phyloP scores from a whole-genome alignment of 2,888 invertebrate species.

The Drosophila kambysellisi region DNA sequence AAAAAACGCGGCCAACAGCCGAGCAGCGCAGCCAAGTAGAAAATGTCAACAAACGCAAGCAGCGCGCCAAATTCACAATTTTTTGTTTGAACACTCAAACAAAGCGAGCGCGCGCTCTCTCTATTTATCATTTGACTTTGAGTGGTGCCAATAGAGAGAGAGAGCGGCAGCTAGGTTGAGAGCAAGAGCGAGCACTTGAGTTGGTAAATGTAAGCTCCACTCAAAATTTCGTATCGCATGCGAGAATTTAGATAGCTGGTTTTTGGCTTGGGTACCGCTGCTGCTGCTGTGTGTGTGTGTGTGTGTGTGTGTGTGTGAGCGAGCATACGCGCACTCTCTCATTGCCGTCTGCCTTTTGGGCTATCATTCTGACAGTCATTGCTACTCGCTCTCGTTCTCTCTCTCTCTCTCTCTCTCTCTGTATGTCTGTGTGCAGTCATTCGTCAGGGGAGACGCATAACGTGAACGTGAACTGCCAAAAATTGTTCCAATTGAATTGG shows the following conservation, averaged over 20 bases:
- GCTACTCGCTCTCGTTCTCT: slow-evolving; percentile 11
- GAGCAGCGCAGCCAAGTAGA: slow-evolving; percentile 47
- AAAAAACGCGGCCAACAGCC: slow-evolving; percentile 54
- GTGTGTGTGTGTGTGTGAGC: slow-evolving; percentile 21
- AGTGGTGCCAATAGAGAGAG: slow-evolving; percentile 21
- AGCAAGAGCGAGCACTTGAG: neutral
- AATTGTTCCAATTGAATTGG: slow-evolving; percentile 11
- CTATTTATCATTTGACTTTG: slow-evolving; percentile 19
- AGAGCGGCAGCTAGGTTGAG: neutral
- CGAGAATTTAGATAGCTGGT: slow-evolving; percentile 37
- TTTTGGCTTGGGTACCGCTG: slow-evolving; percentile 1
- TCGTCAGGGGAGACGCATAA: slow-evolving; percentile 59
- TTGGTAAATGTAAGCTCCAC: slow-evolving; percentile 11
- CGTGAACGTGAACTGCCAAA: slow-evolving; percentile 3
- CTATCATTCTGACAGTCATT: slow-evolving; percentile 71
- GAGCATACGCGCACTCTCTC: slow-evolving; percentile 26
- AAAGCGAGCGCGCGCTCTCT: slow-evolving; percentile 4
- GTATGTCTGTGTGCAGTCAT: slow-evolving; percentile 34
- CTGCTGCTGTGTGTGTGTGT: slow-evolving; percentile 2
- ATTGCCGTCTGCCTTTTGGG: slow-evolving; percentile 46
- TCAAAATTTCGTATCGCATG: slow-evolving; percentile 57
- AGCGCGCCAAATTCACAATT: slow-evolving; percentile 79
- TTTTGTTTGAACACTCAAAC: slow-evolving; percentile 33
- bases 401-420: neutral
- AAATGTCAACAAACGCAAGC: slow-evolving; percentile 74